Conservation (phyloP, 2,888 invertebrate genomes). For the Ennomos fuscantarius region DNA sequence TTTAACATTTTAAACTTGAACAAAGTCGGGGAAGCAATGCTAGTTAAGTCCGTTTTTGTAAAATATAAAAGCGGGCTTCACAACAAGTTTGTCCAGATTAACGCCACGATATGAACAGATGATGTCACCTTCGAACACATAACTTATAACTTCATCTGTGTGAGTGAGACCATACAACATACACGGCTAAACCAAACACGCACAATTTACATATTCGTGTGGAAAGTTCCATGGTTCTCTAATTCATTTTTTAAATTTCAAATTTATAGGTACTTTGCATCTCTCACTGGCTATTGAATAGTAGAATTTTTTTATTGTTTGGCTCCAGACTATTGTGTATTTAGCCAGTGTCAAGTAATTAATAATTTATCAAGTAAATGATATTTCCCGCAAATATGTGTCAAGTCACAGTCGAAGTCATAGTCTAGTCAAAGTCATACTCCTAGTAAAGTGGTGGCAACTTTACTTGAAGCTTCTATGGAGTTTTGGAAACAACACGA, state of each 20-base stretch:
- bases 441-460: too few relatives aligned
- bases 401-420: too few relatives aligned
- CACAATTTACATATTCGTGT: conserved; percentile 46
- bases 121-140: conserved; percentile 60
- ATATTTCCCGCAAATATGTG: too few relatives aligned
- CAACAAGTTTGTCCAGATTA: conserved; percentile 64
- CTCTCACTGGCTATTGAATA: conserved; percentile 51
- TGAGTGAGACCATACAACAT: conserved; percentile 39
- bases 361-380: too few relatives aligned
- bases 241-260: conserved; percentile 51
- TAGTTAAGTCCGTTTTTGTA: neutral
- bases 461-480: too few relatives aligned
- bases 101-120: conserved; percentile 37
- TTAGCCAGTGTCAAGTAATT: too few relatives aligned
- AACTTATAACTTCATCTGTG: conserved; percentile 40
- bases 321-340: too few relatives aligned
- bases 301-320: too few relatives aligned
- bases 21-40: too few relatives aligned
- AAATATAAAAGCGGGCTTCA: conserved; percentile 38
- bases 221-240: conserved; percentile 59
- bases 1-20: too few relatives aligned
- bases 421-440: too few relatives aligned
- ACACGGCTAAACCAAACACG: conserved; percentile 39
- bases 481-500: too few relatives aligned
- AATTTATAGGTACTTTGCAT: conserved; percentile 47